A percentile compares a stretch with the other conserved stretches of the same genome.
These are phyloP conservation scores for Colius striatus DNA, from an alignment of 2,113 vertebrate species.

Conservation along the genomic window DNA sequence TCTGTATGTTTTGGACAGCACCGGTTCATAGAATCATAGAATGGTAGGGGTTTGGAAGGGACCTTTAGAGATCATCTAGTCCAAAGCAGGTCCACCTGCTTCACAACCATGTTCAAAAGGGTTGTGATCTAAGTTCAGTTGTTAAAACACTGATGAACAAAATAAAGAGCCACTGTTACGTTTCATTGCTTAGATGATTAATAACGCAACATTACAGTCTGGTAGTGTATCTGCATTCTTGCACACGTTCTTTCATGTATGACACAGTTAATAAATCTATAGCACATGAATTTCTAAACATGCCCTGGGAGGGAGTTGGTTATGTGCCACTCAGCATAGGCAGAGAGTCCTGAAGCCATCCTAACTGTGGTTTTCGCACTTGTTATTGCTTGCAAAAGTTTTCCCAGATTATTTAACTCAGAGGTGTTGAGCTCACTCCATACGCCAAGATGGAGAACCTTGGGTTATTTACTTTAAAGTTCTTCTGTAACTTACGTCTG, in stretches of 20 bases:
- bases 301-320: accelerated
- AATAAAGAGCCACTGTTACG: background rate
- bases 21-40: too few relatives aligned
- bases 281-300: accelerated
- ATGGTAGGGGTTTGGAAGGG: too few relatives aligned
- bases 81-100: too few relatives aligned
- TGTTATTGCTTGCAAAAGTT: background rate
- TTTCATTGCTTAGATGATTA: background rate
- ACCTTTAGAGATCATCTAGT: too few relatives aligned
- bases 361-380: background rate
- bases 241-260: background rate
- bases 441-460: background rate
- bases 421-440: background rate
- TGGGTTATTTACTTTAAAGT: background rate
- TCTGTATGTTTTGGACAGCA: background rate
- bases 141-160: background rate
- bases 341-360: background rate
- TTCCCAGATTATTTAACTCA: background rate
- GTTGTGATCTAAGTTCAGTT: background rate
- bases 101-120: too few relatives aligned
- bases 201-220: conserved; percentile 6
- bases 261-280: background rate
- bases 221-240: conserved; percentile 36
- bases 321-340: background rate
- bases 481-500: background rate